Base-by-base conservation (phyloP, 2,113 vertebrate genomes). In the Brienomyrus brachyistius region DNA sequence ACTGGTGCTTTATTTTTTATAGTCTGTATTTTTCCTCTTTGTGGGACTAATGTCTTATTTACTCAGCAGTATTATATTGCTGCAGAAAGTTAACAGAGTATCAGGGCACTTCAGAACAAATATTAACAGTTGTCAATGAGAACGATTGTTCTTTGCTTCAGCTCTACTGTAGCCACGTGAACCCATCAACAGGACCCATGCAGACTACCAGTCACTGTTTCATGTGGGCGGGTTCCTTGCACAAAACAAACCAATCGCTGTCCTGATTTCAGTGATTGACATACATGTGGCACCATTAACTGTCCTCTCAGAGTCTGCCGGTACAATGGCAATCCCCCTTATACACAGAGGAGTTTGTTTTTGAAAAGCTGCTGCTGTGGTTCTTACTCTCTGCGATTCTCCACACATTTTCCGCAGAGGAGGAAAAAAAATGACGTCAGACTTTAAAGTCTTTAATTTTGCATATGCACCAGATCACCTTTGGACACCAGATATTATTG, bases 141-240 rank as follows among this genome's bases (percentile, higher is more conserved):
- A 21, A 82, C 13, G 4, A 47, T 11, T 48, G 88, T 50, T 7
- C 45, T 23, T 35, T 3, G 2, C 8, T 66, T 87, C 51, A 66
- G 23, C 31, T 43, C 40, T 48, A 9, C 23, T 88, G 23, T 43
- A 88, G 87, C 23, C 52, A n/a, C 2, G 1, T 23, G 40, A 80
- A 43, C n/a, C 48, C 56, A 27, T 45, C 21, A 45, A 56, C 31
- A n/a, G 40, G 56, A 23, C 35, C 56, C 13, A 66, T 31, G 31
- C 43, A 52, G 82, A 5, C 23, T 40, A 48, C 2, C 43, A 59
- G 31, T 88, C 87, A 70, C 40, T 70, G 77, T 86, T 51, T 48
- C 90, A 88, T 54, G 92, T 94, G 91, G 93, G 94, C 93, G 52
- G 92, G 93, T 93, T 94, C 92, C 91, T 89, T 86, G 51, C 35